phyloP scores from a whole-genome alignment of 2,888 invertebrate species.

The Lymantria dispar region DNA sequence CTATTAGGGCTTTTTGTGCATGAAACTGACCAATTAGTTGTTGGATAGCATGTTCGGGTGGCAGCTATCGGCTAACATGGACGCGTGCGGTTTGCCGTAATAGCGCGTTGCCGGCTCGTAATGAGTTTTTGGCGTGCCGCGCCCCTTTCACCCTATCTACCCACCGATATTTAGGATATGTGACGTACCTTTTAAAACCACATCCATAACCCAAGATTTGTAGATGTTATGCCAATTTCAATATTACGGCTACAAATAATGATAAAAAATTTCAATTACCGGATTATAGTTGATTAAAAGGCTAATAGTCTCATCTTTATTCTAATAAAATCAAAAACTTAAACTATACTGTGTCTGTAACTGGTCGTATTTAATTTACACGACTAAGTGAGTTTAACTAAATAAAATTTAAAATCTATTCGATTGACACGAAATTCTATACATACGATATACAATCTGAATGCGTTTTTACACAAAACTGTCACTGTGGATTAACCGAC shows the following conservation, averaged over 20 bases:
- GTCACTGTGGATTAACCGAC: conserved; percentile 58
- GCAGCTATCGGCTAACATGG: conserved; percentile 64
- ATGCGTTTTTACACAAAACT: conserved; percentile 59
- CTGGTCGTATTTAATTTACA: too few species aligned
- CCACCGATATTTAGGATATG: conserved; percentile 66
- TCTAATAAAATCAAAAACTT: too few species aligned
- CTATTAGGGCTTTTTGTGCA: conserved; percentile 72
- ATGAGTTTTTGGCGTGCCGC: conserved; percentile 78
- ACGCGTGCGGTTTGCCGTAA: conserved; percentile 76
- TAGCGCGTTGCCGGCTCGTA: conserved; percentile 70
- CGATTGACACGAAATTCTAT: conserved; percentile 44
- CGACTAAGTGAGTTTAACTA: too few species aligned
- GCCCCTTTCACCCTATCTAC: conserved; percentile 67
- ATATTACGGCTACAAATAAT: conserved; percentile 51
- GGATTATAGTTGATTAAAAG: too few species aligned
- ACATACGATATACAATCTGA: conserved; percentile 31
- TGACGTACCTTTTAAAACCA: conserved; percentile 66
- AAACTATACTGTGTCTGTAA: too few species aligned
- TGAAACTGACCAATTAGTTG: conserved; percentile 74
- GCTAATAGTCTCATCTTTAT: too few species aligned
- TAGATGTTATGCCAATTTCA: conserved; percentile 67
- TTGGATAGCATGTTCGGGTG: conserved; percentile 71
- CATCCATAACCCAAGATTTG: conserved; percentile 67
- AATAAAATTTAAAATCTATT: conserved; percentile 4
- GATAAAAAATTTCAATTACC: too few species aligned